Evolutionary conservation across 1,140 invertebrate species (phyloP).

Genomic region (Cyphomyrmex costatus): DNA sequence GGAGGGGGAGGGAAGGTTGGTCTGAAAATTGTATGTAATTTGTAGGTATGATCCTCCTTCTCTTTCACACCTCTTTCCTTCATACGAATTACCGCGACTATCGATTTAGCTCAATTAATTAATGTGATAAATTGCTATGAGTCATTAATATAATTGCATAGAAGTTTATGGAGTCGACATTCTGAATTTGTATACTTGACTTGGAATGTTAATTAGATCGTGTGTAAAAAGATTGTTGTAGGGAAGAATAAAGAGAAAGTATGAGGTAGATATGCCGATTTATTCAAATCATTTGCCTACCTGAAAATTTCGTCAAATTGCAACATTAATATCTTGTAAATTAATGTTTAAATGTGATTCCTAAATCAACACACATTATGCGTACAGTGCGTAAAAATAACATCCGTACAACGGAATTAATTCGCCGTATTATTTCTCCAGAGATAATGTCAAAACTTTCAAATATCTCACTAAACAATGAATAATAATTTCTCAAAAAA

Average conservation of each 20-base stretch:
- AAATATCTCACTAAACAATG: neutral
- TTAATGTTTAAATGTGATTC: conserved; percentile 33
- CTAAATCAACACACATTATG: conserved; percentile 47
- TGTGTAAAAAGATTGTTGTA: neutral
- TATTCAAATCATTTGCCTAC: conserved; percentile 58
- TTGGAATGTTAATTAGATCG: neutral
- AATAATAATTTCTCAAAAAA: conserved; percentile 14
- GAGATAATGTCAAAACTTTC: neutral
- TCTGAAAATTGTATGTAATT: neutral
- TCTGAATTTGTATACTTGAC: neutral
- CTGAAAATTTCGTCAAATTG: conserved; percentile 50
- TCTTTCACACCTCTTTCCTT: neutral
- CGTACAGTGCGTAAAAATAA: conserved; percentile 34
- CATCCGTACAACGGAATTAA: conserved; percentile 7
- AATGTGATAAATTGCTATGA: too few relatives aligned
- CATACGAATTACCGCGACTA: neutral
- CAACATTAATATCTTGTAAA: conserved; percentile 51
- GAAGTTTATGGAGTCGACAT: too few relatives aligned
- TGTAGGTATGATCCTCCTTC: too few relatives aligned
- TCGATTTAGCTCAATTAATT: neutral
- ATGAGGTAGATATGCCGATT: conserved; percentile 64
- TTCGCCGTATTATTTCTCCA: conserved; percentile 37
- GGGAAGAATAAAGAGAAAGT: neutral
- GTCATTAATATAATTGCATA: neutral
- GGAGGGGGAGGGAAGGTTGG: too few relatives aligned